Evolutionary conservation across 2,113 vertebrate species (phyloP).

Genomic region (Gadus macrocephalus): DNA sequence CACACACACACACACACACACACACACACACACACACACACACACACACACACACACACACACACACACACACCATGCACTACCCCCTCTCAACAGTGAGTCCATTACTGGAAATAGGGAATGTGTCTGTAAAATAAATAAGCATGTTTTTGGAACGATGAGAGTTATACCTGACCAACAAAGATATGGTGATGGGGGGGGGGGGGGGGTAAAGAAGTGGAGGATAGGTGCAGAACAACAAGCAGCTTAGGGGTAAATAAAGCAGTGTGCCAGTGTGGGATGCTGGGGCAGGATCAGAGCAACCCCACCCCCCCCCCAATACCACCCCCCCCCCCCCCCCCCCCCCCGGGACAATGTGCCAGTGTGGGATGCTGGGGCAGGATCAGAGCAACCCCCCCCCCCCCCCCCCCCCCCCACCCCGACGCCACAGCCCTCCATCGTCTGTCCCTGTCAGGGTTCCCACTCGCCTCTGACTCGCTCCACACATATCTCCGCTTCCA

Average conservation of each 20-base stretch:
- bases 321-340: too few species aligned
- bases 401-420: constrained; percentile 10
- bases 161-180: constrained; percentile 22
- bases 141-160: constrained; percentile 30
- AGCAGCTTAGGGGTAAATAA: constrained; percentile 8
- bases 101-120: background rate
- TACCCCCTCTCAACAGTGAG: background rate
- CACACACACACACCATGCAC: background rate
- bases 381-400: constrained; percentile 22
- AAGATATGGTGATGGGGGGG: constrained; percentile 16
- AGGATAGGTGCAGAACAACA: constrained; percentile 25
- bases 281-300: constrained; percentile 29
- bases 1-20: background rate
- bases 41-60: background rate
- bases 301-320: too few species aligned
- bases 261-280: background rate
- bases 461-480: constrained; percentile 61
- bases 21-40: background rate
- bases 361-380: constrained; percentile 1
- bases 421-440: constrained; percentile 27
- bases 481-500: constrained; percentile 12
- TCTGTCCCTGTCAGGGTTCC: constrained; percentile 74
- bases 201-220: constrained; percentile 13
- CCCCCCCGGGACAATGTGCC: too few species aligned
- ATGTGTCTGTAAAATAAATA: constrained; percentile 28